These are phyloP conservation scores for Anthopleura sola DNA, from an alignment of 64 coral and sea anemone species.

Conservation along the genomic window DNA sequence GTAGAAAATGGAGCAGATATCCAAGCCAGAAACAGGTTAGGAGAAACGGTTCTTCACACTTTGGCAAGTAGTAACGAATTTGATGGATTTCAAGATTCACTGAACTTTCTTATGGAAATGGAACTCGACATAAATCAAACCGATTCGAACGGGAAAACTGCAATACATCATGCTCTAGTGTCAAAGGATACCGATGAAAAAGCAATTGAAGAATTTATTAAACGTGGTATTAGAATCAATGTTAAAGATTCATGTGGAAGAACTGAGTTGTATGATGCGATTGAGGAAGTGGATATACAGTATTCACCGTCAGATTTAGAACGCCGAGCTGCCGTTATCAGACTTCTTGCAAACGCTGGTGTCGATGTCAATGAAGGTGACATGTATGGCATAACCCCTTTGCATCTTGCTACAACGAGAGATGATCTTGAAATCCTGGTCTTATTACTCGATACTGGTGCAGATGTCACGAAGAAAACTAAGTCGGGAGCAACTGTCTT, in stretches of 20 bases:
- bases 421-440: constrained; percentile 22
- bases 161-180: constrained; percentile 9
- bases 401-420: constrained; percentile 35
- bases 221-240: constrained; percentile 16
- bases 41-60: constrained; percentile 13
- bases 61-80: constrained; percentile 30
- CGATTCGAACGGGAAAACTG: constrained; percentile 11
- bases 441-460: constrained; percentile 26
- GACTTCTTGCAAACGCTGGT: neutral
- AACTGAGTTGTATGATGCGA: constrained; percentile 14
- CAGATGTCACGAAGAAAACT: neutral
- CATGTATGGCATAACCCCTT: constrained; percentile 24
- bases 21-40: constrained; percentile 1
- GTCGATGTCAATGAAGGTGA: constrained; percentile 28
- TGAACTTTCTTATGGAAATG: constrained; percentile 26
- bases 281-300: neutral
- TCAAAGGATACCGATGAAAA: constrained; percentile 23
- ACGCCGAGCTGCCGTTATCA: constrained; percentile 15
- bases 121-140: constrained; percentile 13
- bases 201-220: constrained; percentile 16
- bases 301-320: constrained; percentile 14
- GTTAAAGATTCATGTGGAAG: constrained; percentile 19
- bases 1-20: constrained; percentile 25
- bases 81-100: constrained; percentile 35
- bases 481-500: constrained; percentile 19